phyloP scores from a whole-genome alignment of 2,888 invertebrate species.

The Apamea monoglypha region DNA sequence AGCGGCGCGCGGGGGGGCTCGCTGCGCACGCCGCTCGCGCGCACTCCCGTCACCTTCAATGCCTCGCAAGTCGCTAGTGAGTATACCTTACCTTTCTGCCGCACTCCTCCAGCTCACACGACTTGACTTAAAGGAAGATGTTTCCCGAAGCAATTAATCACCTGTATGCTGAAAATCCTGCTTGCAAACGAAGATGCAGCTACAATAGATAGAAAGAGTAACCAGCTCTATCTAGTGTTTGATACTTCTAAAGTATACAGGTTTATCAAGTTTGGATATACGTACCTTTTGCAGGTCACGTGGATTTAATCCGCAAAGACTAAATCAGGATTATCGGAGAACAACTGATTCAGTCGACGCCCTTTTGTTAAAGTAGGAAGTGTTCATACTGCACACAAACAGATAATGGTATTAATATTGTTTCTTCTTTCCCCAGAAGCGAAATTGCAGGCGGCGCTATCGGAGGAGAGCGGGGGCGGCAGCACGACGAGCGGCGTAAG shows the following conservation, averaged over 20 bases:
- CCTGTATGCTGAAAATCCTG: neutral
- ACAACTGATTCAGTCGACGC: conserved; percentile 22
- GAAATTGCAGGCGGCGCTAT: conserved; percentile 87
- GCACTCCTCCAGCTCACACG: neutral
- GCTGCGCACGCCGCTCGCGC: conserved; percentile 87
- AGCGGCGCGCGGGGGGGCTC: conserved; percentile 85
- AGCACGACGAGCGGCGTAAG: conserved; percentile 69
- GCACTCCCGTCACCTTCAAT: conserved; percentile 88
- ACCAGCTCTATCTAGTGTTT: neutral
- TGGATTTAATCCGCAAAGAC: conserved; percentile 23
- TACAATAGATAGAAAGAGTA: too few relatives aligned
- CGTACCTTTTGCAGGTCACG: conserved; percentile 38
- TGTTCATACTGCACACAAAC: neutral
- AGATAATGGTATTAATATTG: conserved; percentile 11
- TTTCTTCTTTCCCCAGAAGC: conserved; percentile 78
- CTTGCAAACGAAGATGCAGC: neutral
- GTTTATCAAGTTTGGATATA: conserved; percentile 31
- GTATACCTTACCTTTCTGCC: conserved; percentile 61
- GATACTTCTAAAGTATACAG: neutral
- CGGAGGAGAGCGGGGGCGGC: conserved; percentile 84
- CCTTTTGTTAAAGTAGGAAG: conserved; percentile 28
- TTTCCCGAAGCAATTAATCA: neutral
- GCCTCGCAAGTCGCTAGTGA: conserved; percentile 87
- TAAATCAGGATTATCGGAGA: conserved; percentile 25
- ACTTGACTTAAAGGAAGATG: neutral